These are phyloP conservation scores for Phyllotreta striolata DNA, from an alignment of 2,888 invertebrate genomes.

Conservation along the genomic window DNA sequence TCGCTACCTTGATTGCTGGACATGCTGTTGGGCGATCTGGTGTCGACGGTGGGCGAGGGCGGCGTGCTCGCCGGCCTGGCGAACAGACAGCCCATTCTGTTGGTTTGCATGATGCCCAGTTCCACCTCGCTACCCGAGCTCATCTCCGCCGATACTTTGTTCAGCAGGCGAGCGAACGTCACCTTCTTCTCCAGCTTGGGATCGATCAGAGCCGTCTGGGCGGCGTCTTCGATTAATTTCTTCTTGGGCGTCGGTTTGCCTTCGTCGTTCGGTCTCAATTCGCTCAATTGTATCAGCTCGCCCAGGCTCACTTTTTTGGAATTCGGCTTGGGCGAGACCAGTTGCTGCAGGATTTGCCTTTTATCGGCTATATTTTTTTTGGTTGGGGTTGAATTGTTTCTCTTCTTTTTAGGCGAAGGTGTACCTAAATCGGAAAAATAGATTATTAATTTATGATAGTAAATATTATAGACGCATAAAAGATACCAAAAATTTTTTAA, in stretches of 20 bases:
- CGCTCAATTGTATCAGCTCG: conserved; percentile 78
- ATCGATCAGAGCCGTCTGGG: conserved; percentile 69
- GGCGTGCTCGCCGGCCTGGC: conserved; percentile 65
- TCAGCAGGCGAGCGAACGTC: conserved; percentile 76
- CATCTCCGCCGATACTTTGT: conserved; percentile 77
- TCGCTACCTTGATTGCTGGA: conserved; percentile 81
- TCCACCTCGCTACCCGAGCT: conserved; percentile 78
- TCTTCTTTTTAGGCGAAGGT: conserved; percentile 79
- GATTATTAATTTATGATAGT: not conserved
- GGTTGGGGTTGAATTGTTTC: conserved; percentile 81
- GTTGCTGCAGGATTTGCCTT: conserved; percentile 79
- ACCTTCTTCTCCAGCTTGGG: conserved; percentile 81
- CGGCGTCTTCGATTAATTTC: conserved; percentile 64
- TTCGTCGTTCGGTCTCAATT: conserved; percentile 60
- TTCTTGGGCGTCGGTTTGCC: conserved; percentile 64
- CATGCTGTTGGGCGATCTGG: conserved; percentile 72
- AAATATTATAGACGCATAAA: too few species aligned
- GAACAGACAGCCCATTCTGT: conserved; percentile 57
- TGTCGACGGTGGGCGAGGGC: conserved; percentile 72
- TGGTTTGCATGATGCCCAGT: conserved; percentile 60
- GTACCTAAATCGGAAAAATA: conserved; percentile 65
- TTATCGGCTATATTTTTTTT: conserved; percentile 78
- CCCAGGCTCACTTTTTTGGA: conserved; percentile 74
- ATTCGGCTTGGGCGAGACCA: conserved; percentile 73
- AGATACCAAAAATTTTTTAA: too few species aligned